Evolutionary conservation across 1,140 invertebrate species (phyloP), one percentile per base, ranked within the genome.

Genomic region (Hyposmocoma kahamanoa): DNA sequence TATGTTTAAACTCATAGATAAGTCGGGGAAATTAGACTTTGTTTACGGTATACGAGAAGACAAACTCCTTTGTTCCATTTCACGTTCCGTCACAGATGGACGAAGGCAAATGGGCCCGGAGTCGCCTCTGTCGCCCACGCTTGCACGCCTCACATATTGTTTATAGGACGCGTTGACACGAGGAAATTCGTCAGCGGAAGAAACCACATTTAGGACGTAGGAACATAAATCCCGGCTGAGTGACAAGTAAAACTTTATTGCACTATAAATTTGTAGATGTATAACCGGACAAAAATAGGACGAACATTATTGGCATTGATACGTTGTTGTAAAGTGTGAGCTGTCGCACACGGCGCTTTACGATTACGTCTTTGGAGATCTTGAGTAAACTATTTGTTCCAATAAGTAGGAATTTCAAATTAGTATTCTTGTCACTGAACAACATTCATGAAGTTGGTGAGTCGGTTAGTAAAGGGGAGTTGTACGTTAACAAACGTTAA

Each of bases 161-260:
- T 73, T 69, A 59, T 55, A 63, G 61, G 61, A 63, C 60, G 63
- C 64, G 75, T 72, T 79, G 77, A 83, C 77, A 81, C 58, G 67
- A 72, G 78, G 70, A 79, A 77, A 78, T 69, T 77, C 70, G 70
- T 77, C 67, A 71, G 75, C 75, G 74, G 77, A 81, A 79, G 77
- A 78, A 65, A 78, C 77, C 69, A 59, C 78, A 84, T 84, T 72
- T 67, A 66, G 78, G 76, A 67, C 77, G 75, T 51, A 64, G 54
- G 54, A 47, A 57, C 79, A 69, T 84, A 84, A 84, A 84, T 75
- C 73, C 62, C 57, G 57, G 19, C 43, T 72, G 73, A 82, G 81
- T 84, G 81, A 84, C 79, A 84, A 79, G 70, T 76, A 64, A 80
- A 81, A 82, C 68, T 84, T 84, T 84, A 84, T 75, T 59, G 67